Base-by-base conservation (phyloP, 2,888 invertebrate species). In the Plagiodera versicolora region DNA sequence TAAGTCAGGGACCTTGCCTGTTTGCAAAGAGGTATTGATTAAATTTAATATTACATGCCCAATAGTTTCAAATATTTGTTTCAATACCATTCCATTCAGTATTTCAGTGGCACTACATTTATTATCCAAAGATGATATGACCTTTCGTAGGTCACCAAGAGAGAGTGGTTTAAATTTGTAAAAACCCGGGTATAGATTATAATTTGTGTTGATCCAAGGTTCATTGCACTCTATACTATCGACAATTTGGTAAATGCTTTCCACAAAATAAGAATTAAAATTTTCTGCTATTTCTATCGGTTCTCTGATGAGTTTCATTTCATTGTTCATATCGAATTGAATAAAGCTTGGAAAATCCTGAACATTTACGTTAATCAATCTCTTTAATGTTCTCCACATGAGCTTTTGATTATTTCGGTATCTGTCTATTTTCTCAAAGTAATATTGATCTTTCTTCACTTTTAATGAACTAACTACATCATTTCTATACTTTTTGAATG, bases 391-490 rank as follows among this genome's bases (percentile, higher is more conserved):
- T 48, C 20, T 48, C 48, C 20, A 48, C 48, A 48, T 48, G 20
- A 48, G 19, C 48, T 48, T 20, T 20, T 20, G 20, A 48, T 48
- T 48, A n/a, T 48, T 46, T 46, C 6, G 19, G 11, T 48, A 48
- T 48, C 48, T 48, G 48, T 48, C 48, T 20, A 20, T 48, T 48
- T 48, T 48, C 20, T 48, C 48, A 48, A 20, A 48, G 20, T 47
- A 47, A 20, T 47, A 47, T 19, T 47, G 18, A 11, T 47, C 17
- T 47, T 47, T 47, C 19, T 47, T 48, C 48, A 20, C 20, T 48
- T 48, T 48, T 48, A 48, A 48, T 24, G 20, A 1, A 20, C 20
- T 48, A 6, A 32, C 32, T 10, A 32, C 32, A 6, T 32, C 32
- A 32, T 32, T 32, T 32, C 32, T 32, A 11, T 1, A 9, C 20